Evolutionary conservation across 2,113 vertebrate species (phyloP), one percentile per base, ranked within the genome.

Genomic region (Platysteira castanea): DNA sequence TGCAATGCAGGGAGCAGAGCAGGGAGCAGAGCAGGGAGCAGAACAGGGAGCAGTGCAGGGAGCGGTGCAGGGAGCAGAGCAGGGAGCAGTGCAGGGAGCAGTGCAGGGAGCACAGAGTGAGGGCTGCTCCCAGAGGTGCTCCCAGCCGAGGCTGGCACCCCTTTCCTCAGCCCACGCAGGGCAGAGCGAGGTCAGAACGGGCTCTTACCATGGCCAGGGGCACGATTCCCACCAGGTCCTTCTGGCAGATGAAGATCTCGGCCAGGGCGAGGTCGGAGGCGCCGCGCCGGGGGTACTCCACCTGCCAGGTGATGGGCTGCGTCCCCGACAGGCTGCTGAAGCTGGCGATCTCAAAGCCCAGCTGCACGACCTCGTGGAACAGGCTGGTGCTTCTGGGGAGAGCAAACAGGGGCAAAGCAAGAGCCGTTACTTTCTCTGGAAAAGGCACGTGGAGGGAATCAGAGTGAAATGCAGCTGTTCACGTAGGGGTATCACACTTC

Each of bases 181-280:
- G 3, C 5, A 9, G 21, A 21, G 31, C 56, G 3, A 9, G 22
- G 47, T 24, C 35, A 7, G 6, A 44, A 24, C 11, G 5, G 21
- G 30, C 60, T 91, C 99, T 99, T 98, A 99, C 99, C 99, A 99
- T 99, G 17, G 99, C 99, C 81, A 99, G 69, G 2, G 99, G 99
- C 75, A 99, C 98, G 18, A 99, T 99, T 75, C 97, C 99, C 13
- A 98, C 98, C 56, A 99, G 98, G 93, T 99, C 99, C 96, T 99
- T 99, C 97, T 99, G 99, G 63, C 98, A 98, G 97, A 99, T 86
- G 82, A 98, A 98, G 97, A 99, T 98, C 97, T 99, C 99, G 0
- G 99, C 99, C 91, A 99, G 97, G 1, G 98, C 97, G 19, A 98
- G 97, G 83, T 98, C 98, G 4, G 98, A 97, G 30, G 98, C 80